Evolutionary conservation across 2,113 vertebrate species (phyloP).

Genomic region (Acanthisitta chloris): DNA sequence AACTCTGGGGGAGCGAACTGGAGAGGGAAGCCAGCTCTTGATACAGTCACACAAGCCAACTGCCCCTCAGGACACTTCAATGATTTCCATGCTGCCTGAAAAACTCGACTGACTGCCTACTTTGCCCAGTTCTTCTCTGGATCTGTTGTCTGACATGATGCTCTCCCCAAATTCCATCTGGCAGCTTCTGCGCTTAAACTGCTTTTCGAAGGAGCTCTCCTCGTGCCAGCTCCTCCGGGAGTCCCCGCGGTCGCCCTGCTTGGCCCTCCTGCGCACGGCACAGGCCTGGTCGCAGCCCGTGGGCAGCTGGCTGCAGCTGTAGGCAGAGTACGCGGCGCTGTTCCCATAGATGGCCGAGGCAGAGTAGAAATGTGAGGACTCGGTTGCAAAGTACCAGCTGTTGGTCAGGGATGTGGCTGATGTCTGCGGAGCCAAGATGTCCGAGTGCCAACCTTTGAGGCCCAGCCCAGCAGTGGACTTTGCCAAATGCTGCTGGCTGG

Average conservation of each 20-base stretch:
- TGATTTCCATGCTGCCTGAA: conserved; percentile 95
- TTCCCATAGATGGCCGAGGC: conserved; percentile 80
- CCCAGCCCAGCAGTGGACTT: conserved; percentile 70
- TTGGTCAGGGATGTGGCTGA: conserved; percentile 75
- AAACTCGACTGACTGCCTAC: conserved; percentile 88
- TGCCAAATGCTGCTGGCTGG: conserved; percentile 87
- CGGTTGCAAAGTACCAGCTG: conserved; percentile 88
- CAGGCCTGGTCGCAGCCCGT: conserved; percentile 75
- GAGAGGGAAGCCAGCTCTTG: neutral
- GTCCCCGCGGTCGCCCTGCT: conserved; percentile 78
- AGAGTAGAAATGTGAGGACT: conserved; percentile 85
- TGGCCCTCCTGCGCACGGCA: conserved; percentile 81
- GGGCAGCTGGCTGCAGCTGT: conserved; percentile 80
- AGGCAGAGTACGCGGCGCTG: conserved; percentile 65
- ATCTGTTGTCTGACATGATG: conserved; percentile 78
- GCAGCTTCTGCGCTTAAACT: conserved; percentile 92
- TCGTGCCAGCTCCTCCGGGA: conserved; percentile 94
- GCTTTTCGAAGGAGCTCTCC: conserved; percentile 96
- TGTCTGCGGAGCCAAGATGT: conserved; percentile 84
- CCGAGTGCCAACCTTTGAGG: conserved; percentile 93
- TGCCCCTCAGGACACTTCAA: conserved; percentile 88
- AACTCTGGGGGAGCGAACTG: neutral
- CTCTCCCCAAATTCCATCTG: conserved; percentile 95
- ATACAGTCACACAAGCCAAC: neutral
- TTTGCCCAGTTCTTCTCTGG: conserved; percentile 85